Conservation (phyloP, 2,797 vertebrate species). For the Melanotaenia maccullochi region DNA sequence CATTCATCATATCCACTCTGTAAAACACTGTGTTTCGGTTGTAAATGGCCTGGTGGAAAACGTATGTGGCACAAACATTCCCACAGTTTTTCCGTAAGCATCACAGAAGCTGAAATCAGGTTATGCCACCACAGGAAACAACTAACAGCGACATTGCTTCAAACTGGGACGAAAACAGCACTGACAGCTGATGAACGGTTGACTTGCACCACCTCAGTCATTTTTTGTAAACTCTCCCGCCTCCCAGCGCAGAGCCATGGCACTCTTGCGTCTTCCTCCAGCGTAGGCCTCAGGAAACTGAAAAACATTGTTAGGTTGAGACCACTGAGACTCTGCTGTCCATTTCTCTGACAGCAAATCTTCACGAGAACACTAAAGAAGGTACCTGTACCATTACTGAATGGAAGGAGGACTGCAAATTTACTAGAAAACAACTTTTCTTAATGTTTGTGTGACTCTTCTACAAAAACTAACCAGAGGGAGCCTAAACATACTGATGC, state of each 20-base stretch:
- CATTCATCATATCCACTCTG: neutral
- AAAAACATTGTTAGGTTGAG: conserved; percentile 30
- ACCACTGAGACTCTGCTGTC: neutral
- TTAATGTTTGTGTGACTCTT: no score
- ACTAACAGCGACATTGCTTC: conserved; percentile 61
- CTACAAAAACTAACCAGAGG: no score
- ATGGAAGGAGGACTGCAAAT: no score
- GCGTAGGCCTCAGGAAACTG: conserved; percentile 81
- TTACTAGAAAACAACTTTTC: no score
- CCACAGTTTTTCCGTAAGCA: conserved; percentile 52
- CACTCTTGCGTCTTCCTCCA: conserved; percentile 81
- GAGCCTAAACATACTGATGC: no score
- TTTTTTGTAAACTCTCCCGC: conserved; percentile 81
- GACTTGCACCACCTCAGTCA: conserved; percentile 60
- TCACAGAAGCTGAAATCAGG: conserved; percentile 77
- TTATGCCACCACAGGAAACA: conserved; percentile 69
- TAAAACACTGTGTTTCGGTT: conserved; percentile 2
- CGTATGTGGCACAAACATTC: conserved; percentile 29
- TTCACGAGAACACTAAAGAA: no score
- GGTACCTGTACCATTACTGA: no score
- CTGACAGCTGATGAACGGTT: conserved; percentile 41
- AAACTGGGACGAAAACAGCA: conserved; percentile 55
- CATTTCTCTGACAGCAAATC: no score
- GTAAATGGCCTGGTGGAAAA: conserved; percentile 1
- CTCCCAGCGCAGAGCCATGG: conserved; percentile 85